phyloP scores from a whole-genome alignment of 2,113 vertebrate species.

The Gymnarchus niloticus region DNA sequence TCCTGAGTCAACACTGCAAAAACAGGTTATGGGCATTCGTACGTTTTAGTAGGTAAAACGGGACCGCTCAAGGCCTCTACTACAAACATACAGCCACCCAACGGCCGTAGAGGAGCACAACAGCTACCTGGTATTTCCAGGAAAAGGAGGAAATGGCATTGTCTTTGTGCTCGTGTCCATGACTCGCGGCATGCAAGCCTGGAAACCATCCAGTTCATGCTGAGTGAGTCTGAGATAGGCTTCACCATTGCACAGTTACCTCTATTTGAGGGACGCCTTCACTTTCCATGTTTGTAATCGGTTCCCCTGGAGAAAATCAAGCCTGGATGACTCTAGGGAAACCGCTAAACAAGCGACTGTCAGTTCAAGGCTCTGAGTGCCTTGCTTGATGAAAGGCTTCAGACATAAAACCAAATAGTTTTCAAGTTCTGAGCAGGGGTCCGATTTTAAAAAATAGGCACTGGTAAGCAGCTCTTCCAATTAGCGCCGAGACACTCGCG shows the following conservation, averaged over 20 bases:
- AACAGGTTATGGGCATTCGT: not conserved
- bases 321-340: not conserved
- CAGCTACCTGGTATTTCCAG: conserved; percentile 3
- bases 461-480: too few relatives aligned
- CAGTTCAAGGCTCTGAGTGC: too few relatives aligned
- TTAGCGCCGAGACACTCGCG: too few relatives aligned
- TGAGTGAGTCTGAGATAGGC: not conserved
- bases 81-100: not conserved
- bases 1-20: not conserved
- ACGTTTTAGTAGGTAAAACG: not conserved
- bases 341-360: too few relatives aligned
- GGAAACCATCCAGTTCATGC: not conserved
- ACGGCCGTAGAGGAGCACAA: not conserved
- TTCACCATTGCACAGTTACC: not conserved
- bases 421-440: too few relatives aligned
- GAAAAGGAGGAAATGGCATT: conserved; percentile 1
- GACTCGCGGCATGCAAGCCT: too few relatives aligned
- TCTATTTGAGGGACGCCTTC: not conserved
- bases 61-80: not conserved
- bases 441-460: too few relatives aligned
- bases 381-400: too few relatives aligned
- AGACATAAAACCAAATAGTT: too few relatives aligned
- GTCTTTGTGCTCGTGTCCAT: conserved; percentile 18
- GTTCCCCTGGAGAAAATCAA: not conserved
- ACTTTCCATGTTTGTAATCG: not conserved